These are phyloP conservation scores for Heterotis niloticus DNA, from an alignment of 2,113 vertebrate species.

Conservation along the genomic window DNA sequence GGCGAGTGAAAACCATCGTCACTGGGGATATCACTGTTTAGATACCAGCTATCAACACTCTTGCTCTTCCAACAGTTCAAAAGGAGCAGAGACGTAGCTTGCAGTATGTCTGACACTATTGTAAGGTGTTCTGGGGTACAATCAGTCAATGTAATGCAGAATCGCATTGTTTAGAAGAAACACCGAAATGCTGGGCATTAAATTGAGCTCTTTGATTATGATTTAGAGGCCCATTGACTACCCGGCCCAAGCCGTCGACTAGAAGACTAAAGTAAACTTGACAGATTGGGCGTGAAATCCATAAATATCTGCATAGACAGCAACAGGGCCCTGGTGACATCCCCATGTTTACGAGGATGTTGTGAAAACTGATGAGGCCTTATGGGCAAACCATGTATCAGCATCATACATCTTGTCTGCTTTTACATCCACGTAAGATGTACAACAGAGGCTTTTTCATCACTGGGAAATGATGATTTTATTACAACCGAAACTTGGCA, in stretches of 20 bases:
- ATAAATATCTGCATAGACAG: background rate
- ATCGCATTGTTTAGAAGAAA: background rate
- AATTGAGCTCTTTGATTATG: constrained; percentile 11
- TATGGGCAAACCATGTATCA: background rate
- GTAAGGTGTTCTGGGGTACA: no score
- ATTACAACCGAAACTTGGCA: background rate
- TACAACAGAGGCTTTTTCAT: constrained; percentile 2
- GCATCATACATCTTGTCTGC: constrained; percentile 4
- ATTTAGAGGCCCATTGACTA: background rate
- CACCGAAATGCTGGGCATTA: constrained; percentile 5
- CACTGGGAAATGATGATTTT: background rate
- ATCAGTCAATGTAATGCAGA: background rate
- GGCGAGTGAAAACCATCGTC: background rate
- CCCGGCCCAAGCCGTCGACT: background rate
- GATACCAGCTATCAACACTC: background rate
- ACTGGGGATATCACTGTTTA: background rate
- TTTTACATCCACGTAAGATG: background rate
- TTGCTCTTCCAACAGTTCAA: background rate
- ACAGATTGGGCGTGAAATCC: background rate
- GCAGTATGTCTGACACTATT: background rate
- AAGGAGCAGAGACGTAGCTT: background rate
- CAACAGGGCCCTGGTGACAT: background rate
- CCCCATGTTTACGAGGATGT: background rate
- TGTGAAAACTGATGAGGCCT: constrained; percentile 12
- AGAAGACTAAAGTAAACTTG: background rate